Conservation (phyloP, 2,113 vertebrate genomes). For the Aptenodytes forsteri region DNA sequence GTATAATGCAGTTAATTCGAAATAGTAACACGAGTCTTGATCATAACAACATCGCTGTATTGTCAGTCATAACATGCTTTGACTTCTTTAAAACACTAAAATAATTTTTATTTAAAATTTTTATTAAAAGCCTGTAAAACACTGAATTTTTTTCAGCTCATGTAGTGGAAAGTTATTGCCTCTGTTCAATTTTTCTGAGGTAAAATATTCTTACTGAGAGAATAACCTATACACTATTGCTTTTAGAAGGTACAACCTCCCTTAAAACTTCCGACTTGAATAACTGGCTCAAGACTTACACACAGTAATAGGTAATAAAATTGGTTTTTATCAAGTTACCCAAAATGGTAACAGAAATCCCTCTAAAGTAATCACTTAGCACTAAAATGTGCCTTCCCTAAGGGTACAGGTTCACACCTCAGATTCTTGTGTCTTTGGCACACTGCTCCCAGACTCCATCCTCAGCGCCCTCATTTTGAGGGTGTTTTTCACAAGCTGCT, state of each 20-base stretch:
- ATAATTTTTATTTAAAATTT: background rate
- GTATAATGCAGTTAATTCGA: background rate
- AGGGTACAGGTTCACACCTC: background rate
- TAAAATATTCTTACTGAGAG: background rate
- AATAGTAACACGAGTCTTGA: background rate
- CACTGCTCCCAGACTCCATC: background rate
- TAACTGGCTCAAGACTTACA: background rate
- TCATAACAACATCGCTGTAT: rapidly evolving
- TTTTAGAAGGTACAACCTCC: background rate
- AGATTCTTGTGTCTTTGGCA: background rate
- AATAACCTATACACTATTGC: background rate
- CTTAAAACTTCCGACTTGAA: background rate
- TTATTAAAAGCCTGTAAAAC: background rate
- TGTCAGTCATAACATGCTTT: background rate
- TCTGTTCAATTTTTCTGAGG: background rate
- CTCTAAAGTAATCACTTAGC: background rate
- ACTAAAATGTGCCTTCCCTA: background rate
- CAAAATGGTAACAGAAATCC: background rate
- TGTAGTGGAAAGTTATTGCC: background rate
- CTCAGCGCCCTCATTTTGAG: rapidly evolving
- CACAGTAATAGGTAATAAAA: background rate
- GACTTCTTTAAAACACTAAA: background rate
- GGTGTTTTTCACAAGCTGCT: background rate
- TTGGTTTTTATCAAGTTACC: background rate
- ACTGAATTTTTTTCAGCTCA: background rate